phyloP scores from a whole-genome alignment of 2,113 vertebrate genomes.

The Ibidorhyncha struthersii region DNA sequence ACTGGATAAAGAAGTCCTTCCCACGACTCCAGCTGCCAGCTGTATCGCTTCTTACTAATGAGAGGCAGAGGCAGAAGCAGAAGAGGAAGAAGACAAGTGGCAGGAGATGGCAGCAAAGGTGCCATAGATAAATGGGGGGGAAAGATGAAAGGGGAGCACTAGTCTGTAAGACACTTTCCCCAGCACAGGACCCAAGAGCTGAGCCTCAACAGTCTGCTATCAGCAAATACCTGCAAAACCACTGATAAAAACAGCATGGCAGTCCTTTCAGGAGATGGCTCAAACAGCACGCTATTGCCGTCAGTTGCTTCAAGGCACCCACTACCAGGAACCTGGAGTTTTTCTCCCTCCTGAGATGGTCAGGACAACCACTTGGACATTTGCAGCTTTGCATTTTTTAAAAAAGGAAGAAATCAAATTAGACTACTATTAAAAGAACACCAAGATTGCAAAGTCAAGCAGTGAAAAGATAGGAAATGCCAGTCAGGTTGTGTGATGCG shows the following conservation, averaged over 20 bases:
- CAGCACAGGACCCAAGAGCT: not conserved
- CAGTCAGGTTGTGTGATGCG: not conserved
- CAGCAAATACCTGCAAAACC: not conserved
- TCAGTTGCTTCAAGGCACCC: not conserved
- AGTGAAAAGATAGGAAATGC: not conserved
- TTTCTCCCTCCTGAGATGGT: not conserved
- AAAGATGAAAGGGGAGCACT: not conserved
- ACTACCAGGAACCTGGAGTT: not conserved
- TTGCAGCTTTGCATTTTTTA: not conserved
- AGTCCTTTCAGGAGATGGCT: not conserved
- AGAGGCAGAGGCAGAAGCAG: conserved; percentile 3
- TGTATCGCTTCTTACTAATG: conserved; percentile 8
- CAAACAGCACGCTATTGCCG: not conserved
- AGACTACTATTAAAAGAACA: not conserved
- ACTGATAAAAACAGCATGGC: not conserved
- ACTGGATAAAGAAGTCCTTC: conserved; percentile 23
- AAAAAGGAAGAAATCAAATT: not conserved
- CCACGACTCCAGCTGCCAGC: not conserved
- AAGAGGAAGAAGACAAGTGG: conserved; percentile 2
- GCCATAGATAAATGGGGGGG: not conserved
- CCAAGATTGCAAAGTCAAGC: not conserved
- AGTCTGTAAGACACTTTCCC: not conserved
- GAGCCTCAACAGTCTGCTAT: not conserved
- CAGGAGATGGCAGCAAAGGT: not conserved
- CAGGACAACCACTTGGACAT: not conserved